Base-by-base conservation (phyloP, 2,113 vertebrate species). In the Micronycteris hirsuta region DNA sequence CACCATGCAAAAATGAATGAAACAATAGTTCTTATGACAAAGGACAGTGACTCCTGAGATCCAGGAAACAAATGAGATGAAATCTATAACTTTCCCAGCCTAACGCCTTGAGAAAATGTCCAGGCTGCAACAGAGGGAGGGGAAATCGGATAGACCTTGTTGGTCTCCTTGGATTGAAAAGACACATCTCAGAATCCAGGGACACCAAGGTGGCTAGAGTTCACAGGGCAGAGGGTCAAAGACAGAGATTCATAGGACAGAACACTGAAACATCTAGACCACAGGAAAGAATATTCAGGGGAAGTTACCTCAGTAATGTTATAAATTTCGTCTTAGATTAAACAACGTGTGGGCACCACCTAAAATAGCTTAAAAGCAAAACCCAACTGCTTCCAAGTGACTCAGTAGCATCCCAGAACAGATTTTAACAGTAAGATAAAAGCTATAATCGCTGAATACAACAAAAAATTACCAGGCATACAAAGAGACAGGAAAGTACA, bases 291-390 rank as follows among this genome's bases (percentile, higher is more conserved):
- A 7, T 49, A 49, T 33, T 67, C 65, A 89, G 19, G 85, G 76
- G 22, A 11, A 26, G 61, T 58, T 61, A 74, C 56, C 31, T 68
- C 31, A 38, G 24, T 28, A 65, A 78, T 45, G 14, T 26, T 47
- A 47, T 17, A 73, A 47, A 65, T 26, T 93, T 47, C 76, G 61
- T 49, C 13, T 54, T 19, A 70, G 22, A 45, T 45, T 80, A 76
- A 95, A 93, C 63, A 84, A 2, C 36, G 12, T 1, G 12, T 61
- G 3, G 7, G 49, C 28, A 73, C 24, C 74, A 84, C 58, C 68
- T 77, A 49, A 89, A 89, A 94, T 4, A 83, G 17, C 41, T 88
- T 83, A 70, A 87, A 95, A 80, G 36, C 65, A 91, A 85, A 41
- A 80, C 16, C 24, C n/a, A 33, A 22, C 15, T 67, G 61, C 31